These are phyloP conservation scores for Hetaerina titia DNA, from an alignment of 2,888 invertebrate genomes.

Conservation along the genomic window DNA sequence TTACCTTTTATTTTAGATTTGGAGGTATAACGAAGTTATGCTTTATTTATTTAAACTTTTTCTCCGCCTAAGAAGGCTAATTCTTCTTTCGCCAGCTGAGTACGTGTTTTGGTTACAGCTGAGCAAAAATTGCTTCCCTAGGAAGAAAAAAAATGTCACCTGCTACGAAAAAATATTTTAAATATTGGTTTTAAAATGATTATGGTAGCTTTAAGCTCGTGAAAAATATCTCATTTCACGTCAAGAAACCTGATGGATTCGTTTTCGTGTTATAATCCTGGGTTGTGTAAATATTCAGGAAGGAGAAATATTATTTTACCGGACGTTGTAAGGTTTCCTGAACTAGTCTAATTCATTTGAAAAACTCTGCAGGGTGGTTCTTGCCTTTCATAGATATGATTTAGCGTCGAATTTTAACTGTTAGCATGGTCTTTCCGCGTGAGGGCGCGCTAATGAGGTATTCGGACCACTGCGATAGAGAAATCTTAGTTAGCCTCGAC, in stretches of 20 bases:
- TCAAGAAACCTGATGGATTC: too few relatives aligned
- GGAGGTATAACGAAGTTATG: background rate
- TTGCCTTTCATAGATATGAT: too few relatives aligned
- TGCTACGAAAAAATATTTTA: background rate
- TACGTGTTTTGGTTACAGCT: background rate
- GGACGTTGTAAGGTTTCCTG: background rate
- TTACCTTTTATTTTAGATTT: background rate
- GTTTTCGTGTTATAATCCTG: too few relatives aligned
- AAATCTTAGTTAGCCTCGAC: background rate
- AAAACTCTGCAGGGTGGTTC: too few relatives aligned
- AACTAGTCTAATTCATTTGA: background rate
- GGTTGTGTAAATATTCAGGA: background rate
- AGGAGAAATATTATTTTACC: background rate
- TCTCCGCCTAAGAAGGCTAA: background rate
- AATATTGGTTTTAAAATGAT: too few relatives aligned
- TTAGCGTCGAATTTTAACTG: background rate
- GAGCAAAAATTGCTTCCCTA: background rate
- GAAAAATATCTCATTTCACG: too few relatives aligned
- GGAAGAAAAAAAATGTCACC: background rate
- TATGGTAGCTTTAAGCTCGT: too few relatives aligned
- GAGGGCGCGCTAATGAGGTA: background rate
- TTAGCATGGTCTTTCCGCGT: background rate
- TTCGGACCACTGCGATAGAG: background rate
- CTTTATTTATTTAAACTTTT: background rate
- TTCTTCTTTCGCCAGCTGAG: background rate